Evolutionary conservation across 2,797 vertebrate genomes (phyloP).

Genomic region (Phoxinus dragarum): DNA sequence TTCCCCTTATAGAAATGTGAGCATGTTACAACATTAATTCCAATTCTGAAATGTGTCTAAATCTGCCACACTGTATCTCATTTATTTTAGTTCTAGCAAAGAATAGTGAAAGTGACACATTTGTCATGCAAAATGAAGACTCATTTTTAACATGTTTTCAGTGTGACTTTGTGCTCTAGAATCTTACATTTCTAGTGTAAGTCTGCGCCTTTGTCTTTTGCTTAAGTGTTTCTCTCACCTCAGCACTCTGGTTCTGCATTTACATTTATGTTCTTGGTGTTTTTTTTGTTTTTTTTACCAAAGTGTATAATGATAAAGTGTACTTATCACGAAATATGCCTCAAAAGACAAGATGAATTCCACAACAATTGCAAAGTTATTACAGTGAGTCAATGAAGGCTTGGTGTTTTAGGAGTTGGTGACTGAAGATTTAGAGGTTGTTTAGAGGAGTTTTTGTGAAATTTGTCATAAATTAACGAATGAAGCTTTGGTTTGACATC

Average conservation of each 20-base stretch:
- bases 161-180: neutral
- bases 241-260: neutral
- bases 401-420: neutral
- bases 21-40: conserved; percentile 35
- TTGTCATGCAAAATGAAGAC: neutral
- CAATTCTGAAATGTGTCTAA: conserved; percentile 20
- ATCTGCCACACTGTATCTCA: conserved; percentile 24
- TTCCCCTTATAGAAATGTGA: conserved; percentile 22
- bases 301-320: neutral
- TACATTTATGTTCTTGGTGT: no score
- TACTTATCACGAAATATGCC: neutral
- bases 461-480: neutral
- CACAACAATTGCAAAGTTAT: neutral
- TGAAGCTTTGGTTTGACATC: neutral
- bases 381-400: neutral
- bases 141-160: neutral
- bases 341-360: neutral
- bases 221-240: neutral
- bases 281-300: neutral
- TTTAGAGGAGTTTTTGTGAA: neutral
- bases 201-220: conserved; percentile 4
- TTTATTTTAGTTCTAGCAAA: conserved; percentile 21
- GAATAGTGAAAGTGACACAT: neutral
- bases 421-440: neutral
- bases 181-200: neutral